Evolutionary conservation across 2,888 invertebrate genomes (phyloP), one percentile per base, ranked within the genome.

Genomic region (Heptascelio sp.): DNA sequence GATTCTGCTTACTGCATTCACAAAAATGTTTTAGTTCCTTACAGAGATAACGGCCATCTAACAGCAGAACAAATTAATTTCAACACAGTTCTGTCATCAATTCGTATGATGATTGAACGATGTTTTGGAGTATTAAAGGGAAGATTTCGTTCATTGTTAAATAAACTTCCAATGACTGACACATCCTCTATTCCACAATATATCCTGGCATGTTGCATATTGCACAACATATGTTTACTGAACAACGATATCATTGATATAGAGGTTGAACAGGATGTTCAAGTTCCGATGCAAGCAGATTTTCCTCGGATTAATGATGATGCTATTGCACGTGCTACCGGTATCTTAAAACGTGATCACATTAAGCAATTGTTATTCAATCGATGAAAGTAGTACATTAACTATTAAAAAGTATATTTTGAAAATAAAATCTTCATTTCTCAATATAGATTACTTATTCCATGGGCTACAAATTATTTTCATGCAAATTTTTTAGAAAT

Each of bases 1-100:
- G 83, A 83, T 64, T 65, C 60, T 15, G 86, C 78, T 3, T 86
- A 86, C 55, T 25, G 60, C 1, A 26, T 79, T 19, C 76, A 84
- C 13, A 72, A 79, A n/a, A 26, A 79, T 46, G 53, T 85, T 6
- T 71, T 85, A 19, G 80, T 82, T 3, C 84, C 86, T 13, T 83
- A 81, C 17, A 53, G 46, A 43, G 81, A 86, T 49, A 73, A 83
- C 51, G 79, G 84, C 1, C 80, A 83, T 43, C 49, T 85, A 11
- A 25, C 55, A 4, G 25, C 17, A 25, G 71, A 57, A 5, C 60
- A 86, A 77, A 43, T 17, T 4, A 62, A 81, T 40, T 86, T 65
- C 51, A 84, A 86, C 51, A 37, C 21, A 23, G 49, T 23, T 0
- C 26, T 78, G 15, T 82, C 78, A 15, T 57, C 57, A 4, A 57